phyloP scores from a whole-genome alignment of 2,888 invertebrate genomes.

The Cartodere bifasciata region DNA sequence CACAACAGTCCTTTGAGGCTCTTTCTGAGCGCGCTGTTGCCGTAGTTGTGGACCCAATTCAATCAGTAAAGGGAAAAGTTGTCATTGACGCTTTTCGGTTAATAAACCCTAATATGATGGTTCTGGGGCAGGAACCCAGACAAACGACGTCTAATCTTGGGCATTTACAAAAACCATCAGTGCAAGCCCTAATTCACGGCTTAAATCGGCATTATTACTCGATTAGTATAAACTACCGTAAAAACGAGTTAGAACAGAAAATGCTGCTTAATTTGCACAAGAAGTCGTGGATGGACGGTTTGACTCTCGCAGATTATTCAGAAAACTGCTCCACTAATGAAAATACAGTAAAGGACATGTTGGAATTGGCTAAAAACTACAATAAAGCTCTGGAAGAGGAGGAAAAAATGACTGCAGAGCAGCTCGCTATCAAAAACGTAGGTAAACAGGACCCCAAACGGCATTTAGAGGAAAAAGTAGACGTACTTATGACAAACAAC shows the following conservation, averaged over 20 bases:
- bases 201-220: constrained; percentile 98
- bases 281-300: constrained; percentile 97
- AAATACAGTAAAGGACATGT: constrained; percentile 88
- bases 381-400: constrained; percentile 88
- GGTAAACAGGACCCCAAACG: constrained; percentile 98
- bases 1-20: constrained; percentile 98
- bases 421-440: constrained; percentile 97
- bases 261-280: constrained; percentile 98
- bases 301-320: constrained; percentile 80
- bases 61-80: constrained; percentile 98
- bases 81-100: constrained; percentile 99
- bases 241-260: constrained; percentile 97
- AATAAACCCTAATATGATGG: constrained; percentile 99
- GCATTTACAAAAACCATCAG: constrained; percentile 96
- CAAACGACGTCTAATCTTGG: constrained; percentile 99
- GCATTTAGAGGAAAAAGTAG: constrained; percentile 97
- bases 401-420: constrained; percentile 98
- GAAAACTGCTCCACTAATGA: constrained; percentile 91
- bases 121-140: constrained; percentile 93
- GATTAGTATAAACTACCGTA: constrained; percentile 97
- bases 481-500: constrained; percentile 91
- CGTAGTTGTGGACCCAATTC: constrained; percentile 98
- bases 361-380: constrained; percentile 94
- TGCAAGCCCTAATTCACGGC: constrained; percentile 97
- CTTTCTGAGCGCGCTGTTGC: constrained; percentile 96